These are phyloP conservation scores for Neomonachus schauinslandi DNA, from an alignment of 2,113 vertebrate genomes.

Conservation along the genomic window DNA sequence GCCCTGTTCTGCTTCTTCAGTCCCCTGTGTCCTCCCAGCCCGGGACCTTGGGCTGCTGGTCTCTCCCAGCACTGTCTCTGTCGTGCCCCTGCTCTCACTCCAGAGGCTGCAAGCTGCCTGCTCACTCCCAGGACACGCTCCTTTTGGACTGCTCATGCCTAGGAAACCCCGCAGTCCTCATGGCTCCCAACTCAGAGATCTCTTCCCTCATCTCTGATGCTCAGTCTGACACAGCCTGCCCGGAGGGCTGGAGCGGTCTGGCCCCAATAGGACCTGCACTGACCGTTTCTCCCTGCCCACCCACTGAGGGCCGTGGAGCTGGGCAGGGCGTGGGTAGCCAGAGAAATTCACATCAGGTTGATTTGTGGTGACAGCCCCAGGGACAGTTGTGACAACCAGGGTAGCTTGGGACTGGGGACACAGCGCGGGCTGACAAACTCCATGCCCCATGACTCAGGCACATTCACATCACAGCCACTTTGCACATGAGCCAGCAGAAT, in stretches of 20 bases:
- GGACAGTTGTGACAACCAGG: background rate
- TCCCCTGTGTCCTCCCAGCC: background rate
- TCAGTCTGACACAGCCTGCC: background rate
- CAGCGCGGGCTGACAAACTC: background rate
- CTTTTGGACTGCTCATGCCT: background rate
- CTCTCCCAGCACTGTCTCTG: background rate
- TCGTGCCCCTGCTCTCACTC: background rate
- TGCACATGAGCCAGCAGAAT: slow-evolving; percentile 42
- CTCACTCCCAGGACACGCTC: background rate
- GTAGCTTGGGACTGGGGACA: slow-evolving; percentile 22
- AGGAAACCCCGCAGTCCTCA: background rate
- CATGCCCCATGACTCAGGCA: slow-evolving; percentile 68
- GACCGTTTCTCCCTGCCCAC: background rate
- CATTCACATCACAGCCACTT: slow-evolving; percentile 32
- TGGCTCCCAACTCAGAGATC: background rate
- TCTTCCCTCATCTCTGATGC: background rate
- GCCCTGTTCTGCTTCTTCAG: background rate
- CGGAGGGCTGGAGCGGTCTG: background rate
- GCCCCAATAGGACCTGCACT: background rate
- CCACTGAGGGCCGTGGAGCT: background rate
- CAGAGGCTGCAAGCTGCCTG: background rate
- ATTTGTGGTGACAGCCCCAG: background rate
- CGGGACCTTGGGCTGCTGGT: background rate
- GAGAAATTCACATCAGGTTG: background rate
- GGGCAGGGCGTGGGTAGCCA: background rate